A percentile compares a stretch with the other conserved stretches of the same genome.
Conservation (phyloP, 2,113 vertebrate species). For the Myiagra hebetior region DNA sequence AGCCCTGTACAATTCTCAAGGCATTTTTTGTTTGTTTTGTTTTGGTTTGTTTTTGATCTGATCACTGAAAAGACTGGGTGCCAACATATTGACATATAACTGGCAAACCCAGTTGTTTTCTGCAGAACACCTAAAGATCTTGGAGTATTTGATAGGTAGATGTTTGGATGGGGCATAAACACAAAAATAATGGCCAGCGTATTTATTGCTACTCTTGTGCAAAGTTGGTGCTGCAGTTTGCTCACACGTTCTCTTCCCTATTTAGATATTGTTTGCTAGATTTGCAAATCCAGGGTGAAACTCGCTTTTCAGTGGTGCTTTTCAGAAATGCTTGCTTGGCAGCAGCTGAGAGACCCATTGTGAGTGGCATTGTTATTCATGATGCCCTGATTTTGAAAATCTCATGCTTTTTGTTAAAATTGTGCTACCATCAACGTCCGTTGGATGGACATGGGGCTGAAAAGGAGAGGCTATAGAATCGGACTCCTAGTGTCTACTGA, state of each 20-base stretch:
- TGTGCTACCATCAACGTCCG: fast-evolving
- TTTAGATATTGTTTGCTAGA: neutral
- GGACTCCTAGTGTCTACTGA: neutral
- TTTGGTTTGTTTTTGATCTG: neutral
- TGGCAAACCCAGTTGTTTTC: neutral
- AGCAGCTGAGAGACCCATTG: neutral
- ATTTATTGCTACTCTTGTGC: neutral
- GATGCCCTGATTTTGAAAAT: neutral
- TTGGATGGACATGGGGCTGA: neutral
- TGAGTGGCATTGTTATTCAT: neutral
- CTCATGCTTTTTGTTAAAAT: neutral
- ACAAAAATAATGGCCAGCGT: neutral
- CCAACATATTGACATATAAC: neutral
- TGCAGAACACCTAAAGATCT: neutral
- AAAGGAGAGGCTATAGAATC: neutral
- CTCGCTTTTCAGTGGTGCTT: neutral
- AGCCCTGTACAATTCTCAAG: neutral
- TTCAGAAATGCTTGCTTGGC: neutral
- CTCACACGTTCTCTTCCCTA: neutral
- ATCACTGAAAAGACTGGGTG: neutral
- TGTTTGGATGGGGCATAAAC: neutral
- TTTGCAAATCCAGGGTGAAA: neutral
- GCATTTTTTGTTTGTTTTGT: neutral
- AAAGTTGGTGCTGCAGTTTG: neutral
- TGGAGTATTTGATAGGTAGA: neutral